Evolutionary conservation across 1,140 invertebrate species (phyloP).

Genomic region (Magallana ariakensis): DNA sequence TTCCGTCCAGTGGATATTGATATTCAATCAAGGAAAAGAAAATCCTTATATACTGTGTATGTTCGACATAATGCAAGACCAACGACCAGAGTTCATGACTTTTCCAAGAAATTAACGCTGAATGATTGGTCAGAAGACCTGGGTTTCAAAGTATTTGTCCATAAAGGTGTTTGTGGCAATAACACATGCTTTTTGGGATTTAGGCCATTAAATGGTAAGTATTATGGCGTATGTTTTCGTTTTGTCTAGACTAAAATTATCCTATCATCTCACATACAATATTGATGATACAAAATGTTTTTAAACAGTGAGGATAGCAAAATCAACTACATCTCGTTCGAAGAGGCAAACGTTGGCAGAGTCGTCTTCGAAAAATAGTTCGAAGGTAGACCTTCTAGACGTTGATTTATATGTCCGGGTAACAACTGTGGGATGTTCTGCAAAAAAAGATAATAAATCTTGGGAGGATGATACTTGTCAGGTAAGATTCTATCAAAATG

Average conservation of each 20-base stretch:
- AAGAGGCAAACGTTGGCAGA: too few species aligned
- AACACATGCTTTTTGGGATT: not conserved
- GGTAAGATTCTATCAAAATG: conserved; percentile 1
- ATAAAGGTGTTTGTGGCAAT: not conserved
- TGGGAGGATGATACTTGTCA: not conserved
- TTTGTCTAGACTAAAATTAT: too few species aligned
- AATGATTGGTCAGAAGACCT: conserved; percentile 15
- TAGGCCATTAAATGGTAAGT: conserved; percentile 10
- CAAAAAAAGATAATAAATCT: not conserved
- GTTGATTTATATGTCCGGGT: not conserved
- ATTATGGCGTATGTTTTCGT: too few species aligned
- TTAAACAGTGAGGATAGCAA: too few species aligned
- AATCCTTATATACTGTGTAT: conserved; percentile 32
- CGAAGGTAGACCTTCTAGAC: not conserved
- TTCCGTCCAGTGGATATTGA: conserved; percentile 27
- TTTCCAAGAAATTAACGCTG: conserved; percentile 1
- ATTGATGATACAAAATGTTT: too few species aligned
- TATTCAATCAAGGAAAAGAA: not conserved
- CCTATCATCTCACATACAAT: too few species aligned
- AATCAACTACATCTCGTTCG: too few species aligned
- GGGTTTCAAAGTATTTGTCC: conserved; percentile 34
- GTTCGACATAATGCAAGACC: not conserved
- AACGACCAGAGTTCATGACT: not conserved
- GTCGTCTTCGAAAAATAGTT: not conserved
- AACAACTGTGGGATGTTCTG: conserved; percentile 17